phyloP scores from a whole-genome alignment of 2,888 invertebrate species.

The Acanthococcus lagerstroemiae region DNA sequence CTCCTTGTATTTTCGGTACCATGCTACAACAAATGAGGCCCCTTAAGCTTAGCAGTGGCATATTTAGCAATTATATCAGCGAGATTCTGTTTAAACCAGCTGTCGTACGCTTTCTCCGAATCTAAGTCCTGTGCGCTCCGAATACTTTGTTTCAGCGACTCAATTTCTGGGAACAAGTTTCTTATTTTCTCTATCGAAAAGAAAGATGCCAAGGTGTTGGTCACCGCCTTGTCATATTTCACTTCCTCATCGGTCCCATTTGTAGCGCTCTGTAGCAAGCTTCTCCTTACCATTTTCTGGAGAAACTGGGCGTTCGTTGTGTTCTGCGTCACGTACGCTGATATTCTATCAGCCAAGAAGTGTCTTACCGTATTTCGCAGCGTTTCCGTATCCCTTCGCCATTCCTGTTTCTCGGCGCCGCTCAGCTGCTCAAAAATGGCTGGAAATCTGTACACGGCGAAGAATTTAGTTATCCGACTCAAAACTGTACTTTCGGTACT shows the following conservation, averaged over 20 bases:
- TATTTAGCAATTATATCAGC: too few species aligned
- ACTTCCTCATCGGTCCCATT: background rate
- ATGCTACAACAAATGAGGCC: too few species aligned
- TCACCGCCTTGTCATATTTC: background rate
- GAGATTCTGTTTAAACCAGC: too few species aligned
- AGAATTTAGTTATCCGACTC: background rate
- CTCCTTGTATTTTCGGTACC: too few species aligned
- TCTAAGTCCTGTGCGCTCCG: too few species aligned
- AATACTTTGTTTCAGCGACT: too few species aligned
- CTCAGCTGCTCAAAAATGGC: background rate
- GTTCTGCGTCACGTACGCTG: slow-evolving; percentile 8
- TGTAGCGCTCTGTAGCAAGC: too few species aligned
- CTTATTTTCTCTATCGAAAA: background rate
- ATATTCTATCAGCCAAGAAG: background rate
- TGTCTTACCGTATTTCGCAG: background rate
- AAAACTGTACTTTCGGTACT: background rate
- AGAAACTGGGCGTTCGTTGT: background rate
- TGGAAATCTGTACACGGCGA: background rate
- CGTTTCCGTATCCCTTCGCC: background rate
- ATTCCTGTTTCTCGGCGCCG: background rate
- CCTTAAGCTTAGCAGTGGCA: too few species aligned
- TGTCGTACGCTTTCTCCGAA: too few species aligned
- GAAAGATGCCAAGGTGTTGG: background rate
- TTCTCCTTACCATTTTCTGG: slow-evolving; percentile 1
- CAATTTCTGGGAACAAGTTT: slow-evolving; percentile 3